A percentile compares a stretch with the other conserved stretches of the same genome.
Conservation (phyloP, 37 sponge, comb jelly and placozoan species). For the Petrosia ficiformis region DNA sequence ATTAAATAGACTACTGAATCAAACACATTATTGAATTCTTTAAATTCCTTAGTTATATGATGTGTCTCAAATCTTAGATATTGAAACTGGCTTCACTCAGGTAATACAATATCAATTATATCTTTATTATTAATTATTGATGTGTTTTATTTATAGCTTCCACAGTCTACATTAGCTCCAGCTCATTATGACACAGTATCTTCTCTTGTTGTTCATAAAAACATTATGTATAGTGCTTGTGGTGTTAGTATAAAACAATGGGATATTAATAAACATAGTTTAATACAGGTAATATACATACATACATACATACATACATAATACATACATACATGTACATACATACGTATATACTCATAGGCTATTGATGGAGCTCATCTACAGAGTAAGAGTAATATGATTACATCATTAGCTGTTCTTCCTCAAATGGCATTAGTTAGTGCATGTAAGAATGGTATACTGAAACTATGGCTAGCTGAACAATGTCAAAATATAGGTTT, state of each 20-base stretch:
- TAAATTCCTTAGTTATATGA: background rate
- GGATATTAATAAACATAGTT: slow-evolving; percentile 39
- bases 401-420: slow-evolving; percentile 52
- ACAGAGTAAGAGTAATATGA: slow-evolving; percentile 44
- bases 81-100: background rate
- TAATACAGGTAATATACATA: slow-evolving; percentile 43
- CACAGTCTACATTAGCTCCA: slow-evolving; percentile 62
- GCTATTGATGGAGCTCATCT: slow-evolving; percentile 72
- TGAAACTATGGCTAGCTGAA: slow-evolving; percentile 64
- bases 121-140: background rate
- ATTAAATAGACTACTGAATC: background rate
- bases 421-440: slow-evolving; percentile 54
- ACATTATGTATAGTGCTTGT: slow-evolving; percentile 62
- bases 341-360: slow-evolving; percentile 8
- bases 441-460: slow-evolving; percentile 66
- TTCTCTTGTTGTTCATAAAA: slow-evolving; percentile 41
- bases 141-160: slow-evolving; percentile 1
- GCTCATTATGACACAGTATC: slow-evolving; percentile 85
- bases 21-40: background rate
- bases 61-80: too few relatives aligned
- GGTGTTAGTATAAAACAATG: slow-evolving; percentile 75
- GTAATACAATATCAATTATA: background rate
- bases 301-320: background rate
- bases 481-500: slow-evolving; percentile 44
- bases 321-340: background rate